A percentile compares a stretch with the other conserved stretches of the same genome.
These are phyloP conservation scores for Phodopus roborovskii DNA, from an alignment of 2,113 vertebrate genomes.

Conservation along the genomic window DNA sequence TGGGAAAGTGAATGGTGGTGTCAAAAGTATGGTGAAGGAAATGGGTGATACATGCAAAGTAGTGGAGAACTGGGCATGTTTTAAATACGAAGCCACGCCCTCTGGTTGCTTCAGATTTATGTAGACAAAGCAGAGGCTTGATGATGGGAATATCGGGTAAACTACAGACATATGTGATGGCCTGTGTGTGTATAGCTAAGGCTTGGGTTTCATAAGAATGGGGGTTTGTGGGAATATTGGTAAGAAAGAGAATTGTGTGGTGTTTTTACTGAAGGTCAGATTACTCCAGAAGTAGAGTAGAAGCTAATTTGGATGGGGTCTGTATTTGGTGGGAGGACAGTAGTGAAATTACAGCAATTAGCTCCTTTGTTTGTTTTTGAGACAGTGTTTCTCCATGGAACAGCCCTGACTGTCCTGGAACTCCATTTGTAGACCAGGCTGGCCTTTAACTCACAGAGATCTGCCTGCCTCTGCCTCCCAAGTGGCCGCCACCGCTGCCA, in stretches of 20 bases:
- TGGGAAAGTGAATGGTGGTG: background rate
- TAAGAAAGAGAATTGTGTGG: background rate
- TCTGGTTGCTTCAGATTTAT: background rate
- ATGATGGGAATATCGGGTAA: background rate
- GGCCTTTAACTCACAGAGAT: too few relatives aligned
- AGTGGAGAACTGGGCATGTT: background rate
- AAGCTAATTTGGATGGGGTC: background rate
- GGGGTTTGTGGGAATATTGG: background rate
- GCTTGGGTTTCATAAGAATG: background rate
- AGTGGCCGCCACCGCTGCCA: too few relatives aligned
- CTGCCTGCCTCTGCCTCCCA: too few relatives aligned
- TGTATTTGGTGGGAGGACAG: background rate
- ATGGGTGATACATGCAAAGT: background rate
- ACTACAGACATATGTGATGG: background rate
- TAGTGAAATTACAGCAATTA: background rate
- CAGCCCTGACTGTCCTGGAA: too few relatives aligned
- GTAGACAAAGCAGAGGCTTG: background rate
- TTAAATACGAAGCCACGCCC: background rate
- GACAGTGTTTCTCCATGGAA: too few relatives aligned
- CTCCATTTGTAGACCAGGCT: too few relatives aligned
- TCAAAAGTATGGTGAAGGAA: background rate
- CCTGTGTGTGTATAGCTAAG: background rate
- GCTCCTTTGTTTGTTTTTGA: too few relatives aligned
- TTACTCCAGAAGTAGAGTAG: background rate
- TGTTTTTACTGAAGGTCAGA: background rate